Base-by-base conservation (phyloP, 2,888 invertebrate species). In the Protonemura montana region DNA sequence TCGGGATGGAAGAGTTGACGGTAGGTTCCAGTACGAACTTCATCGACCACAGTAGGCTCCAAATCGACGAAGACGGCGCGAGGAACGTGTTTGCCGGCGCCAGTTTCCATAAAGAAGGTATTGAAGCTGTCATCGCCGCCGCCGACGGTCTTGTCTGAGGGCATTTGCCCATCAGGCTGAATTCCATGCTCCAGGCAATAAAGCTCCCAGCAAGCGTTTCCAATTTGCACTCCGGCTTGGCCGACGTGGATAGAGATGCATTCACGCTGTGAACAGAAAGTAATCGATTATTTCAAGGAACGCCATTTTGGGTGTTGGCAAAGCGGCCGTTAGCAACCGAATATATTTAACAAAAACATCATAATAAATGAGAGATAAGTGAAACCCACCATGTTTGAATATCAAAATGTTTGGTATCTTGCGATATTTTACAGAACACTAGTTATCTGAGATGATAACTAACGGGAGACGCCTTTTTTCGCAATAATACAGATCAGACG, bases 61-160 rank as follows among this genome's bases (percentile, higher is more conserved):
- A 99, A 93, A 92, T 99, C 98, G 16, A 98, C 98, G 90, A 98
- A 98, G 87, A 98, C 97, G 78, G 96, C 98, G 89, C 98, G 94
- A 85, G 98, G 98, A 16, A 98, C 98, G 91, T 99, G 98, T 91
- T 98, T 98, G 90, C 98, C 98, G 80, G 97, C 96, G 86, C 97
- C 97, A 87, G 98, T 98, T 92, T 98, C 98, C 90, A 96, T 96
- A 94, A 97, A 97, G 94, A 97, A 97, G 87, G 97, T 98, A 93
- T 98, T 98, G 94, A 98, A 98, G 87, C 97, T 97, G 92, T 98
- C 98, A 90, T 98, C 98, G 87, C 97, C 96, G 88, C 96, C 96
- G 85, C 97, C 97, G 88, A 97, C 94, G 90, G 96, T 96, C 93
- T 97, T 97, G 93, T 98, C 98, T 86, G 96, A 96, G 89, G 98